Percentiles rank a stretch among this genome's conserved stretches.
Evolutionary conservation across 2,888 invertebrate genomes (phyloP).

Genomic region (Xestia c-nigrum): DNA sequence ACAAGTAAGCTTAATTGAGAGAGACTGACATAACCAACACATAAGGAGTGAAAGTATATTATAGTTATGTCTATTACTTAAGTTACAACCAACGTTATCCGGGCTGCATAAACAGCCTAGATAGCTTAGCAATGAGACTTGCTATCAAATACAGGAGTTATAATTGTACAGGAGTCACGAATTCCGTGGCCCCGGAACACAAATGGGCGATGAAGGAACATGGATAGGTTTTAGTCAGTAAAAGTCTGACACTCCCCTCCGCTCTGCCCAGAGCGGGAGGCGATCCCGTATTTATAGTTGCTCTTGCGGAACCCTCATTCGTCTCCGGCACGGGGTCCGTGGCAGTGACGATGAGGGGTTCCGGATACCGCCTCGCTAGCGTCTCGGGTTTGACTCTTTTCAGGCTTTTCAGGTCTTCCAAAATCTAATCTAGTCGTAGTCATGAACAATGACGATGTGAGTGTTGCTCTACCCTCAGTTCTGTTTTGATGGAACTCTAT

Average conservation of each 20-base stretch:
- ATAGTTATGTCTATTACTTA: constrained; percentile 12
- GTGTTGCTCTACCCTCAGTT: not conserved
- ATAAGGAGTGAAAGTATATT: constrained; percentile 39
- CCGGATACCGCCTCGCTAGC: not conserved
- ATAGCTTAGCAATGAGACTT: not conserved
- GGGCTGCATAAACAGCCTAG: constrained; percentile 9
- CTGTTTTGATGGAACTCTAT: not conserved
- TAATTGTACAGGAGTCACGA: not conserved
- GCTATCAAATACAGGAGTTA: not conserved
- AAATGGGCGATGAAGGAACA: too few relatives aligned
- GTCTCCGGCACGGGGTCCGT: not conserved
- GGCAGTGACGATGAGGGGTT: too few relatives aligned
- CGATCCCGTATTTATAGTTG: too few relatives aligned
- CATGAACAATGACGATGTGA: not conserved
- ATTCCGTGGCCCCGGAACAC: not conserved
- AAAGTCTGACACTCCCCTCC: too few relatives aligned
- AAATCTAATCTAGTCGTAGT: not conserved
- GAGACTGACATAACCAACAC: constrained; percentile 25
- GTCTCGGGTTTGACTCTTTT: not conserved
- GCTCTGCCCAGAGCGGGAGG: too few relatives aligned
- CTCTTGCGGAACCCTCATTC: not conserved
- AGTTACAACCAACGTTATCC: constrained; percentile 13
- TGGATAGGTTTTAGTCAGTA: too few relatives aligned
- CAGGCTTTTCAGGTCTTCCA: not conserved
- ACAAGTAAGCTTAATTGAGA: constrained; percentile 1